phyloP scores from a whole-genome alignment of 2,113 vertebrate genomes.

The Tricholaema leucomelas region DNA sequence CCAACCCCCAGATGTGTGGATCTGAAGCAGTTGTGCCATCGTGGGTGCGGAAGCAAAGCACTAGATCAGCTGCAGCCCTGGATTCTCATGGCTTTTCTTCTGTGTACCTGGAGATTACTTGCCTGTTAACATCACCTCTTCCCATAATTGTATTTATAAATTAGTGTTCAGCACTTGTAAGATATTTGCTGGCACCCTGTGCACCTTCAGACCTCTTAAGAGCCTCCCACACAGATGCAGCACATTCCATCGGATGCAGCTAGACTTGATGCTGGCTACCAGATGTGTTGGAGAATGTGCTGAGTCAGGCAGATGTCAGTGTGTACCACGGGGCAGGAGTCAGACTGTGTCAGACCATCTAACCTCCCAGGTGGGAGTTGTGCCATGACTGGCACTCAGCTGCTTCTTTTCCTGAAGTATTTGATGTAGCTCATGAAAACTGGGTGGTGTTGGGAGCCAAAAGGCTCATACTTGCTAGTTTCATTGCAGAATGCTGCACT shows the following conservation, averaged over 20 bases:
- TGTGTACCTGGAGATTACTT: not conserved
- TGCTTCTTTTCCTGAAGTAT: not conserved
- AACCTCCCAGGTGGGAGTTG: not conserved
- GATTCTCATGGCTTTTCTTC: not conserved
- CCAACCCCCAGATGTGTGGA: not conserved
- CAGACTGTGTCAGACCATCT: not conserved
- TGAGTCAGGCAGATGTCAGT: not conserved
- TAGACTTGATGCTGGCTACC: not conserved
- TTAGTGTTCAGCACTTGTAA: not conserved
- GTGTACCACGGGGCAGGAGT: not conserved
- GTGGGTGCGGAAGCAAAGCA: not conserved
- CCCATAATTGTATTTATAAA: not conserved
- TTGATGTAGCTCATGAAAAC: not conserved
- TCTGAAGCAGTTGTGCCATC: not conserved
- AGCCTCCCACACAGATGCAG: not conserved
- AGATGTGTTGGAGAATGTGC: not conserved
- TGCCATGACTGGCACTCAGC: not conserved
- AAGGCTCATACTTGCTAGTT: not conserved
- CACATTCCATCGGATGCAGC: not conserved
- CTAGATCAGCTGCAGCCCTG: not conserved
- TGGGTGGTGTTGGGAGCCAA: not conserved
- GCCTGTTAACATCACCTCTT: not conserved
- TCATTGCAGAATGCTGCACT: not conserved
- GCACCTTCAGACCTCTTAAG: not conserved
- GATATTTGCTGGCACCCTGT: not conserved